These are phyloP conservation scores for Salvelinus alpinus DNA, from an alignment of 2,113 vertebrate genomes.

Conservation along the genomic window DNA sequence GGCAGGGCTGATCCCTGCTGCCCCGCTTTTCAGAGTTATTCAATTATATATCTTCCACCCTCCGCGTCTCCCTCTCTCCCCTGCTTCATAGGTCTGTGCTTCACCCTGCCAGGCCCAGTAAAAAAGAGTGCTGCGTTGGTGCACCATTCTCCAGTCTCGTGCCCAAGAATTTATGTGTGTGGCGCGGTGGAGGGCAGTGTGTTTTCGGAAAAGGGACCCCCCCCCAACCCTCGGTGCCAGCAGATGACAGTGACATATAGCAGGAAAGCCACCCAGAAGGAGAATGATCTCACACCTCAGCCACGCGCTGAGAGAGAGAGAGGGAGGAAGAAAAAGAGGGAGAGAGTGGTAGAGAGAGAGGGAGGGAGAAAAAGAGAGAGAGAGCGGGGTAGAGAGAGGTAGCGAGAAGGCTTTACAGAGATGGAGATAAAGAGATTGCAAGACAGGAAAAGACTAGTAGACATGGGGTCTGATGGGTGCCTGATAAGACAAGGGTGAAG, in stretches of 20 bases:
- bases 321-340: slow-evolving; percentile 71
- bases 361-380: slow-evolving; percentile 46
- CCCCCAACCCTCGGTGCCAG: slow-evolving; percentile 65
- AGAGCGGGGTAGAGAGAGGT: slow-evolving; percentile 18
- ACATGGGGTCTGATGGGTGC: slow-evolving; percentile 3
- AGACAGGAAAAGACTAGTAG: slow-evolving; percentile 6
- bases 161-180: slow-evolving; percentile 65
- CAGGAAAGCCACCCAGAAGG: slow-evolving; percentile 80
- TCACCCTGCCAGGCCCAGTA: slow-evolving; percentile 62
- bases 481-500: background rate
- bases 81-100: slow-evolving; percentile 37
- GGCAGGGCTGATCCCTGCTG: slow-evolving; percentile 57
- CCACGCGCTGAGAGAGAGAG: slow-evolving; percentile 62
- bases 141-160: slow-evolving; percentile 56
- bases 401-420: background rate
- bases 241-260: slow-evolving; percentile 79
- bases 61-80: slow-evolving; percentile 55
- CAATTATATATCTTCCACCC: slow-evolving; percentile 73
- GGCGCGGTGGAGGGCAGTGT: slow-evolving; percentile 57
- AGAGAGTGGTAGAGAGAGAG: slow-evolving; percentile 27
- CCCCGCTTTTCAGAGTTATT: slow-evolving; percentile 69
- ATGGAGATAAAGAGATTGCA: slow-evolving; percentile 26
- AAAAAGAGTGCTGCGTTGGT: slow-evolving; percentile 54
- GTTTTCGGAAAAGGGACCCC: slow-evolving; percentile 67
- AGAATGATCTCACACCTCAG: slow-evolving; percentile 77